Evolutionary conservation across 2,113 vertebrate genomes (phyloP).

Genomic region (Phocoena phocoena): DNA sequence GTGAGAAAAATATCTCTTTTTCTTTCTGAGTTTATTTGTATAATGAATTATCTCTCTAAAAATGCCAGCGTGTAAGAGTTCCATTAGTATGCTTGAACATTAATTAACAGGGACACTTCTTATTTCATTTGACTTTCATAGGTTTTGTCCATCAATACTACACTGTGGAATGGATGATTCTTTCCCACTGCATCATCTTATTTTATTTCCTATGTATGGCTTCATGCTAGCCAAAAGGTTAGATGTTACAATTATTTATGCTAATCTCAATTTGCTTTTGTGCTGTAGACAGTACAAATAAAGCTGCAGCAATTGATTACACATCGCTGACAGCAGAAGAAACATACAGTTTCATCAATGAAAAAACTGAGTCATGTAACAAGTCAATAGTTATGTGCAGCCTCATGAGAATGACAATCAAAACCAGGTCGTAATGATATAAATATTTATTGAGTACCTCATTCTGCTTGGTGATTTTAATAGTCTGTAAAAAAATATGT

Average conservation of each 20-base stretch:
- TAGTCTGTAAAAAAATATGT: constrained; percentile 69
- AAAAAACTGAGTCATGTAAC: constrained; percentile 75
- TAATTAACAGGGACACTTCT: constrained; percentile 80
- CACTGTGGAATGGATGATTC: constrained; percentile 60
- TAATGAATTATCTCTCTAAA: constrained; percentile 77
- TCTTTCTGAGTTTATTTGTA: constrained; percentile 72
- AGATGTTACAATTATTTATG: constrained; percentile 83
- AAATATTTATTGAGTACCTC: constrained; percentile 82
- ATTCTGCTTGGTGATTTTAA: constrained; percentile 74
- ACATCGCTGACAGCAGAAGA: constrained; percentile 72
- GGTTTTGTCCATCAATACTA: constrained; percentile 73
- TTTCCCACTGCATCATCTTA: constrained; percentile 54
- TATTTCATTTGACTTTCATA: constrained; percentile 80
- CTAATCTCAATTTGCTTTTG: constrained; percentile 82
- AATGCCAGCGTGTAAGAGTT: constrained; percentile 65
- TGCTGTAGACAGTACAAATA: constrained; percentile 80
- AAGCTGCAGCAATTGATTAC: constrained; percentile 82
- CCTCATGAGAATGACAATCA: constrained; percentile 81
- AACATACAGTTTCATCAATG: constrained; percentile 77
- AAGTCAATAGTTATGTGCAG: constrained; percentile 60
- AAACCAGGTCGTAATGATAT: constrained; percentile 75
- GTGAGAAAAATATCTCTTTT: constrained; percentile 57
- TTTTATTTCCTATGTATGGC: constrained; percentile 53
- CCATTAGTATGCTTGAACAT: constrained; percentile 70
- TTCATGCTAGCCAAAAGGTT: constrained; percentile 76